Percentiles rank a stretch among this genome's conserved stretches.
These are phyloP conservation scores for Reticulitermes speratus DNA, from an alignment of 1,140 invertebrate species.

Conservation along the genomic window DNA sequence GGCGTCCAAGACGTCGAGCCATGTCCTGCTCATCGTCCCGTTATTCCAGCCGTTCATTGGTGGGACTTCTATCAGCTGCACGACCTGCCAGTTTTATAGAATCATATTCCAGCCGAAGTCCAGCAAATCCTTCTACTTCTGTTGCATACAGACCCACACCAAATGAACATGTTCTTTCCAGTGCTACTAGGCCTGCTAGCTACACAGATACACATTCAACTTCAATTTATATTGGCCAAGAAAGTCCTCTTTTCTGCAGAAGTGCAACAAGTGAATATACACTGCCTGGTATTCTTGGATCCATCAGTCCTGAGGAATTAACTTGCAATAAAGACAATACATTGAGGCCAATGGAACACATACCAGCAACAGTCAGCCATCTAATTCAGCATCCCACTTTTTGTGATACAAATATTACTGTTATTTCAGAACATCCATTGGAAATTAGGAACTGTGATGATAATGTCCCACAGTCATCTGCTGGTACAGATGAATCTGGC, in stretches of 20 bases:
- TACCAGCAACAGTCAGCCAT: background rate
- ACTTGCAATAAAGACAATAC: background rate
- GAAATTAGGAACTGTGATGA: background rate
- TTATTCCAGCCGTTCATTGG: constrained; percentile 34
- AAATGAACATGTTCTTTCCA: background rate
- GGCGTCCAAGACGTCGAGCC: constrained; percentile 41
- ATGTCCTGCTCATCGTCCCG: constrained; percentile 40
- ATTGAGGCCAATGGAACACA: background rate
- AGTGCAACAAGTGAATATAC: background rate
- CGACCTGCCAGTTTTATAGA: constrained; percentile 23
- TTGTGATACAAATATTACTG: background rate
- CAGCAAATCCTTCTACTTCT: background rate
- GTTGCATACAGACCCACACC: background rate
- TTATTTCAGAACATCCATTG: background rate
- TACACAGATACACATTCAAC: constrained; percentile 5
- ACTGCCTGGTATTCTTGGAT: background rate
- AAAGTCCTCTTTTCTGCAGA: background rate
- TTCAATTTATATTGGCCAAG: background rate
- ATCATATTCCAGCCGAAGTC: background rate
- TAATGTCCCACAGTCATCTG: background rate
- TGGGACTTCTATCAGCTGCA: constrained; percentile 26
- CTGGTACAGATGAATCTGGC: background rate
- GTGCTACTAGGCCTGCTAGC: constrained; percentile 25
- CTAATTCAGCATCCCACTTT: background rate
- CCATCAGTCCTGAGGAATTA: background rate